These are phyloP conservation scores for Streptopelia turtur DNA, from an alignment of 2,797 vertebrate genomes.

Conservation along the genomic window DNA sequence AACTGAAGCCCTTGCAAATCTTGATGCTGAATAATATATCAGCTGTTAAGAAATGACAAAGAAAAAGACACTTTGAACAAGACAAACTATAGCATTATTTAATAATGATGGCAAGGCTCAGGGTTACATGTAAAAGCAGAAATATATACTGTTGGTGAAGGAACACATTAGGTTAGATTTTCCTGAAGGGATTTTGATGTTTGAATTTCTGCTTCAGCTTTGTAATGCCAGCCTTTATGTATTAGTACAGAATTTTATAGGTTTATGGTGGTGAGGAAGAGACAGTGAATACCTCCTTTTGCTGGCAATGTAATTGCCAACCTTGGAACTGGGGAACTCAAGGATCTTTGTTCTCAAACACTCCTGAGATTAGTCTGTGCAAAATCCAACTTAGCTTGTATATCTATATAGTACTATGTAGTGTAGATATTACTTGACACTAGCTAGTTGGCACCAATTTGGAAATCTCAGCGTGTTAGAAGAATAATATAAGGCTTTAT, in stretches of 20 bases:
- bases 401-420: fast-evolving
- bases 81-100: not conserved
- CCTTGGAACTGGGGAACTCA: not conserved
- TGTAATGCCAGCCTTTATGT: not conserved
- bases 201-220: fast-evolving
- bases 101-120: not conserved
- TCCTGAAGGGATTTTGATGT: not conserved
- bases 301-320: not conserved
- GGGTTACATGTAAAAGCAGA: not conserved
- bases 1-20: not conserved
- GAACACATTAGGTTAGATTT: not conserved
- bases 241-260: not conserved
- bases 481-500: not conserved
- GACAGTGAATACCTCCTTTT: not conserved
- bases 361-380: not conserved
- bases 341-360: not conserved
- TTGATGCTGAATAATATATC: not conserved
- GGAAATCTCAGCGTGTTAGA: not conserved
- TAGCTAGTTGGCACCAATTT: not conserved
- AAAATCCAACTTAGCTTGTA: not conserved
- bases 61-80: not conserved
- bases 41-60: not conserved
- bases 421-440: not conserved
- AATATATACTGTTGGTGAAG: not conserved
- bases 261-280: not conserved